These are phyloP conservation scores for honey bee (Apis mellifera) DNA, from an alignment of 1,140 invertebrate species.

Conservation along the genomic window Amel_HAv3.1 CM009935.2:6020501-6021000, in stretches of 20 bases:
- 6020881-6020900: no score
- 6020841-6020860: no score
- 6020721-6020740: neutral
- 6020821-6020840: no score
- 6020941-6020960: neutral
- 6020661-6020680: neutral
- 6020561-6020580: neutral
- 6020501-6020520: slow-evolving; percentile 4
- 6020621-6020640: neutral
- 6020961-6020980: neutral
- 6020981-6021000: neutral
- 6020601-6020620: neutral
- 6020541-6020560: neutral
- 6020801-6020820: no score
- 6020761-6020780: no score
- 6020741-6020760: no score
- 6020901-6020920: no score
- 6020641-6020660: neutral
- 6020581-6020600: neutral
- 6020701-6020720: no score
- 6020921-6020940: neutral
- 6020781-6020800: no score
- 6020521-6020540: neutral
- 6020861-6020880: no score
- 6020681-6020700: neutral